Percentiles rank a stretch among this genome's conserved stretches.
These are phyloP conservation scores for Pocillopora verrucosa DNA, from an alignment of 64 coral and sea anemone genomes.

Conservation along the genomic window DNA sequence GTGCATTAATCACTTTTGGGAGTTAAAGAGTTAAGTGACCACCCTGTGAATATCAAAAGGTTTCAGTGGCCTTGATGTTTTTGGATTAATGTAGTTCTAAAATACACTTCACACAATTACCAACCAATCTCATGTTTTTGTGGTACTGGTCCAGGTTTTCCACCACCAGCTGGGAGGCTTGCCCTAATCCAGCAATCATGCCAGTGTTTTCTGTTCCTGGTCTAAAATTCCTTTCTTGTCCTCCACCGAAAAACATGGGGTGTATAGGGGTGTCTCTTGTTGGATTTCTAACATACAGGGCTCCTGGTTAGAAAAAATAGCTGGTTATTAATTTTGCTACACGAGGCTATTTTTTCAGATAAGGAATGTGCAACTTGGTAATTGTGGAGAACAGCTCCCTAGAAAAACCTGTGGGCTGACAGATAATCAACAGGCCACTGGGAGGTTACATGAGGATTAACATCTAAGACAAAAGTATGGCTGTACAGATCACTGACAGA, in stretches of 20 bases:
- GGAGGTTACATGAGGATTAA: too few relatives aligned
- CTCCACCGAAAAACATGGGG: constrained; percentile 96
- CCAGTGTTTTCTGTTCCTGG: constrained; percentile 99
- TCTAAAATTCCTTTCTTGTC: constrained; percentile 89
- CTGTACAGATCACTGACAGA: too few relatives aligned
- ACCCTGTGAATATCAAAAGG: too few relatives aligned
- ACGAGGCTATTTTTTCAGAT: too few relatives aligned
- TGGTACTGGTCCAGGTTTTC: constrained; percentile 79
- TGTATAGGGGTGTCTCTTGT: constrained; percentile 33
- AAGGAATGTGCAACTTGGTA: too few relatives aligned
- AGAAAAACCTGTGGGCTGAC: too few relatives aligned
- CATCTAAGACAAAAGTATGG: too few relatives aligned
- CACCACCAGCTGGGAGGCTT: constrained; percentile 83
- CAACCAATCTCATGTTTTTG: constrained; percentile 86
- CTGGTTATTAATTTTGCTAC: neutral
- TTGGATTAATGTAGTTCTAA: neutral
- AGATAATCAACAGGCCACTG: too few relatives aligned
- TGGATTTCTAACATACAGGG: constrained; percentile 66
- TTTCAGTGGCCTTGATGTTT: neutral
- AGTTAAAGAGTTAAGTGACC: too few relatives aligned
- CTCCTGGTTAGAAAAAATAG: constrained; percentile 42
- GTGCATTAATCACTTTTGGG: too few relatives aligned
- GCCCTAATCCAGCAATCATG: constrained; percentile 96
- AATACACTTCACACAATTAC: neutral
- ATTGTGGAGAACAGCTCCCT: too few relatives aligned